A percentile compares a stretch with the other conserved stretches of the same genome.
phyloP scores from a whole-genome alignment of 2,888 invertebrate species.

The Ischnura elegans region DNA sequence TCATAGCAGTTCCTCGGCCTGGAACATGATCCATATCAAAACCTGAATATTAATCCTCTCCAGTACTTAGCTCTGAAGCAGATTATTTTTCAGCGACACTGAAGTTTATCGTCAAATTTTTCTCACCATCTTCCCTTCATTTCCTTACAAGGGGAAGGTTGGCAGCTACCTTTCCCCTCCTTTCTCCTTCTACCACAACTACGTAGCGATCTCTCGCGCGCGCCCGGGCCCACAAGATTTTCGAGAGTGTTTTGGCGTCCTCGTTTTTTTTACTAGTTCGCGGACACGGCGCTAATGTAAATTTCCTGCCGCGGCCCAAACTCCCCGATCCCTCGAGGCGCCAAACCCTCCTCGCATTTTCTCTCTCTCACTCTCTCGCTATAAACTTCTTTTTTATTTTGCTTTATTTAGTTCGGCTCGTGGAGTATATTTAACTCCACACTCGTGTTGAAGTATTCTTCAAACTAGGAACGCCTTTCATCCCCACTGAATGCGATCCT shows the following conservation, averaged over 20 bases:
- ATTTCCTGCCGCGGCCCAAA: too few species aligned
- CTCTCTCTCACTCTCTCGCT: slow-evolving; percentile 22
- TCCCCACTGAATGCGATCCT: not conserved
- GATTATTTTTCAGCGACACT: too few species aligned
- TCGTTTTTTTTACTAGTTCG: slow-evolving; percentile 47
- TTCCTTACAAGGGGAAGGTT: too few species aligned
- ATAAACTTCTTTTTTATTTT: not conserved
- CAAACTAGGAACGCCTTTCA: slow-evolving; percentile 24
- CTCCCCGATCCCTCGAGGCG: slow-evolving; percentile 27
- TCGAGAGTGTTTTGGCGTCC: not conserved
- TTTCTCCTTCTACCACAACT: not conserved
- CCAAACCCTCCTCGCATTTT: not conserved
- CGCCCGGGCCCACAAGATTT: not conserved
- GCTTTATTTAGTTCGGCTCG: not conserved
- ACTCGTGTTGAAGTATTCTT: not conserved
- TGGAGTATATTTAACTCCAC: slow-evolving; percentile 8
- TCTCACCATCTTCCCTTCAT: too few species aligned
- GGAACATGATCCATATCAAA: too few species aligned
- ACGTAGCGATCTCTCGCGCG: not conserved
- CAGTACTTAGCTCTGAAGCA: too few species aligned
- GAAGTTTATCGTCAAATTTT: too few species aligned
- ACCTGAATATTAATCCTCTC: too few species aligned
- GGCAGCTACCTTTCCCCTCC: not conserved
- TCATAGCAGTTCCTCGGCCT: too few species aligned
- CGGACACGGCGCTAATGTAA: slow-evolving; percentile 60